Percentiles rank a stretch among this genome's conserved stretches.
Conservation (phyloP, 2,113 vertebrate species). For the Rhegmatorhina hoffmannsi region DNA sequence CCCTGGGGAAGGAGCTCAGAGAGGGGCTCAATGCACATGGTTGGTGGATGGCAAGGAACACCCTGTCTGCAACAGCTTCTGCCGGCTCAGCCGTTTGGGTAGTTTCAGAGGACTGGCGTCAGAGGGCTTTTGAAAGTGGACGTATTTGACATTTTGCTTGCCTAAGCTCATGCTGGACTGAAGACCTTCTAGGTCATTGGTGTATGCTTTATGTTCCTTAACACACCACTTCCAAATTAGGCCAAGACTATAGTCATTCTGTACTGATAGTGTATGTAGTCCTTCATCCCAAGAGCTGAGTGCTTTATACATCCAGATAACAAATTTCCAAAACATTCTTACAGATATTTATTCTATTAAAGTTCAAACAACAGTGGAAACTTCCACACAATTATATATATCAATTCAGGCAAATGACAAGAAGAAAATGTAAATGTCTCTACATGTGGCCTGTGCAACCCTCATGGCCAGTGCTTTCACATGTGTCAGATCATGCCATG, state of each 20-base stretch:
- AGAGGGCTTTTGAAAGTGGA: not conserved
- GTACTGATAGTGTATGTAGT: not conserved
- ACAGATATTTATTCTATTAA: conserved; percentile 8
- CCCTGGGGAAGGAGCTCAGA: not conserved
- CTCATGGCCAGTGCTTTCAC: not conserved
- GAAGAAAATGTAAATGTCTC: not conserved
- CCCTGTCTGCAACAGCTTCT: not conserved
- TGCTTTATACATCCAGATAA: conserved; percentile 26
- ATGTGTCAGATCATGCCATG: not conserved
- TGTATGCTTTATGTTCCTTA: not conserved
- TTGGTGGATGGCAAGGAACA: not conserved
- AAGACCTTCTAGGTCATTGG: not conserved
- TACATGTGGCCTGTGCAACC: not conserved
- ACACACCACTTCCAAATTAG: conserved; percentile 33
- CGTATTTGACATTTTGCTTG: not conserved
- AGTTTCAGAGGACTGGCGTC: not conserved
- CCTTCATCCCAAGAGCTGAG: not conserved
- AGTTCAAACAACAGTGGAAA: conserved; percentile 9
- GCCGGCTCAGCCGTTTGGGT: rapidly evolving
- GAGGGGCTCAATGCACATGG: not conserved
- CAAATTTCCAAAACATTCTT: conserved; percentile 43
- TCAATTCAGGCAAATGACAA: not conserved
- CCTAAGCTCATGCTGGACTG: not conserved
- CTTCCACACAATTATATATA: not conserved
- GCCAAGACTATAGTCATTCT: not conserved